Base-by-base conservation (phyloP, 2,113 vertebrate species). In the Spilogale gracilis region DNA sequence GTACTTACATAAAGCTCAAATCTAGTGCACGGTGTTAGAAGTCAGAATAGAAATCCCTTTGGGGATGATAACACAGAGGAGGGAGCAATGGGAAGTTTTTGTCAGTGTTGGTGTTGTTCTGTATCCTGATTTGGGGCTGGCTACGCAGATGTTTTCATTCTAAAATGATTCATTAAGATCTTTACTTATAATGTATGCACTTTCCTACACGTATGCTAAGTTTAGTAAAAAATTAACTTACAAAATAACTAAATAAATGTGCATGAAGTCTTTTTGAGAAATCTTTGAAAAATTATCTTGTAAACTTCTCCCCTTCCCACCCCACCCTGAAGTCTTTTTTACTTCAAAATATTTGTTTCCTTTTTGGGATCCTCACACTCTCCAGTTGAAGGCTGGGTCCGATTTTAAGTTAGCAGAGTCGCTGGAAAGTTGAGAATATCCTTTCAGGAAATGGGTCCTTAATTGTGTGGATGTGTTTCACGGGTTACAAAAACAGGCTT, bases 401-500 rank as follows among this genome's bases (percentile, higher is more conserved):
- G 79, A 3, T 84, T 94, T 95, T 67, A 61, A 97, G 88, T 74
- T 56, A 83, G 92, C 87, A 88, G 87, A 61, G 89, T 54, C 50
- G 6, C 48, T 92, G 94, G 93, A 54, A 97, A 95, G 90, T 90
- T 76, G 91, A 90, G 92, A 83, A 94, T 87, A 89, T 95, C 95
- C 96, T 98, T 96, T 94, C 56, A 96, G 95, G 97, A 92, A 96
- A 95, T 69, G 78, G 23, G 48, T 58, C 63, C 83, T 71, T 45
- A 81, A 85, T 74, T 78, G 74, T 93, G 65, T 65, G 85, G 50
- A 95, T 95, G 79, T 76, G 85, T 89, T 71, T 92, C 94, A 84
- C 56, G 96, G 95, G 92, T 96, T 76, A 92, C 84, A 63, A 84
- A 97, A 97, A 97, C 78, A 95, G 58, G 69, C 94, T 93, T 58